Conservation (phyloP, 1,140 invertebrate genomes). For the Conopomorpha cramerella region DNA sequence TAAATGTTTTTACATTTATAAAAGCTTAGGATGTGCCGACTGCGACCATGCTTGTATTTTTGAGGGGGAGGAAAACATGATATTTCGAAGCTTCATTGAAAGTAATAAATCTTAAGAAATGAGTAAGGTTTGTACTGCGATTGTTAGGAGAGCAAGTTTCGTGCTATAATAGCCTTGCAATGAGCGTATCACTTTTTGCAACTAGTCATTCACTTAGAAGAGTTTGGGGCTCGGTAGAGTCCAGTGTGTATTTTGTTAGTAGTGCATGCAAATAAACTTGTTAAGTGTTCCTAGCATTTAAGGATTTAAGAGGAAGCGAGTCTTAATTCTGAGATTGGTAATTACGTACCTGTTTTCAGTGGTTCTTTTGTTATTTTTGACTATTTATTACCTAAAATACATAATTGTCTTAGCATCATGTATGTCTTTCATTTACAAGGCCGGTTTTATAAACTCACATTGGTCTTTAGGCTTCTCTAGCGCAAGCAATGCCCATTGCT, state of each 20-base stretch:
- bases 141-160: no score
- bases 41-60: neutral
- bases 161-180: constrained; percentile 19
- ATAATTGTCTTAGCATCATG: constrained; percentile 58
- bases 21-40: constrained; percentile 9
- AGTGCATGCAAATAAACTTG: constrained; percentile 52
- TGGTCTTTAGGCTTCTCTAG: no score
- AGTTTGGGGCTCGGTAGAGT: constrained; percentile 20
- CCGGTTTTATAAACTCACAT: no score
- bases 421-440: no score
- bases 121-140: constrained; percentile 9
- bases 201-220: constrained; percentile 54
- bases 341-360: constrained; percentile 54
- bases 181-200: constrained; percentile 34
- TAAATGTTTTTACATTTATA: constrained; percentile 14
- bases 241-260: constrained; percentile 35
- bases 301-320: constrained; percentile 42
- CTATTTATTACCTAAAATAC: constrained; percentile 59
- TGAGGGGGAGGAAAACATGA: neutral
- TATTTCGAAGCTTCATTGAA: neutral
- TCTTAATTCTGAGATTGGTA: constrained; percentile 53
- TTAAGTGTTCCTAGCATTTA: constrained; percentile 55
- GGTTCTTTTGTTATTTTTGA: constrained; percentile 58
- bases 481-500: constrained; percentile 21
- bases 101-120: constrained; percentile 7